phyloP scores from a whole-genome alignment of 2,113 vertebrate genomes.

The Corythoichthys haematopterus region DNA sequence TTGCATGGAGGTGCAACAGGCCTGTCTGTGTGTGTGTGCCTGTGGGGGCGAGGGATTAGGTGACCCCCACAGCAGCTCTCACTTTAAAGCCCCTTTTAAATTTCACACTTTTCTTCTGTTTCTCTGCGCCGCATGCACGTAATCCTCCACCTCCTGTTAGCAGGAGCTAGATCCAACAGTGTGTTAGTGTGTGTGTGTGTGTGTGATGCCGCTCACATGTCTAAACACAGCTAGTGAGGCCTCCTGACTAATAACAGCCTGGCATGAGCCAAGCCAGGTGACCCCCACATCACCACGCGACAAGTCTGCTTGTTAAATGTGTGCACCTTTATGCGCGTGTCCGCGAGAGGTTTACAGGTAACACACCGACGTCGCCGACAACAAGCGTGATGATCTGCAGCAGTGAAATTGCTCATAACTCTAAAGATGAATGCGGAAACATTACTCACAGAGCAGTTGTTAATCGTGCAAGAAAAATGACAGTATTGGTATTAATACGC shows the following conservation, averaged over 20 bases:
- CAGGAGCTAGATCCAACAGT: neutral
- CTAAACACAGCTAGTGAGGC: neutral
- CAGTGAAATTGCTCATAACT: neutral
- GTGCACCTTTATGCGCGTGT: neutral
- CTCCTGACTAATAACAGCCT: conserved; percentile 3
- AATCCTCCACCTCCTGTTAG: conserved; percentile 1
- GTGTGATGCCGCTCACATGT: neutral
- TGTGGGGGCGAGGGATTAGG: conserved; percentile 55
- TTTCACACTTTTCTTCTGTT: conserved; percentile 58
- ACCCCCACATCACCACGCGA: neutral
- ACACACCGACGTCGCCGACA: neutral
- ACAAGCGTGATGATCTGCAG: neutral
- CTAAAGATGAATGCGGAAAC: neutral
- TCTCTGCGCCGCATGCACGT: conserved; percentile 17
- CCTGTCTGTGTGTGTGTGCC: conserved; percentile 24
- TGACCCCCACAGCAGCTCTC: conserved; percentile 50
- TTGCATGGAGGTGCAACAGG: neutral
- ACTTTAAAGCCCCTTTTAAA: conserved; percentile 57
- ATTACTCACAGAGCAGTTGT: neutral
- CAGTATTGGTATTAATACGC: conserved; percentile 3
- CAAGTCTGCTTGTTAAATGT: neutral
- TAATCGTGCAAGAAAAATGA: neutral
- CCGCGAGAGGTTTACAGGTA: neutral
- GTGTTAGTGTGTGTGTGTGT: neutral
- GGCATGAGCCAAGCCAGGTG: neutral